phyloP scores from a whole-genome alignment of 2,888 invertebrate genomes.

The Scaptomyza parva region DNA sequence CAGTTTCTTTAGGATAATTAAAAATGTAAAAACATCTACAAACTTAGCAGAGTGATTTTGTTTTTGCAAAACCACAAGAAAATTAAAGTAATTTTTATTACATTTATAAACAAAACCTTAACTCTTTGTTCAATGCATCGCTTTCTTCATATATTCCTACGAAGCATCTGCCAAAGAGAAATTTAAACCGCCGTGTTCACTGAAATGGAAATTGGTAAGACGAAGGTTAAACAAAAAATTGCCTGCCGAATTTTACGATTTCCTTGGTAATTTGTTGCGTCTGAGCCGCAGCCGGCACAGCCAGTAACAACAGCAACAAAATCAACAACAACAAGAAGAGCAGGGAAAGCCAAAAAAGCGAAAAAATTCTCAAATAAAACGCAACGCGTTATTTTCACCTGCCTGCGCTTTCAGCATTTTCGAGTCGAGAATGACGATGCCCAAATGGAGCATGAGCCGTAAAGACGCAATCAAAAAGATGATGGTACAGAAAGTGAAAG shows the following conservation, averaged over 20 bases:
- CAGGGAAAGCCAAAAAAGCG: constrained; percentile 11
- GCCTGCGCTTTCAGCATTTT: constrained; percentile 39
- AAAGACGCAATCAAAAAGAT: constrained; percentile 47
- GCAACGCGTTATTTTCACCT: constrained; percentile 66
- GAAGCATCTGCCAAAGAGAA: neutral
- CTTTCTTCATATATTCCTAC: neutral
- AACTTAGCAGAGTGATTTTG: neutral
- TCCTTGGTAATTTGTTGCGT: constrained; percentile 72
- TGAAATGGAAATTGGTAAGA: constrained; percentile 2
- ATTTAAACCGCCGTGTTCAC: neutral
- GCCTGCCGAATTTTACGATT: constrained; percentile 73
- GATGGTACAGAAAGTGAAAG: constrained; percentile 27
- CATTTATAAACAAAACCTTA: neutral
- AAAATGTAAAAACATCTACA: neutral
- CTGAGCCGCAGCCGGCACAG: constrained; percentile 40
- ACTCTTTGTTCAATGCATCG: neutral
- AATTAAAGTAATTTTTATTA: neutral
- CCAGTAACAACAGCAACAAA: constrained; percentile 18
- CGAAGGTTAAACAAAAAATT: constrained; percentile 68
- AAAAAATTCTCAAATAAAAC: constrained; percentile 59
- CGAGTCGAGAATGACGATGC: constrained; percentile 42
- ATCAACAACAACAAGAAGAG: constrained; percentile 20
- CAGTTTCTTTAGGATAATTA: neutral
- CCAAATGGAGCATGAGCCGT: constrained; percentile 45
- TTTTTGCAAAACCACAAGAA: neutral